phyloP scores from a whole-genome alignment of 2,797 vertebrate genomes.

The Protosalanx chinensis region DNA sequence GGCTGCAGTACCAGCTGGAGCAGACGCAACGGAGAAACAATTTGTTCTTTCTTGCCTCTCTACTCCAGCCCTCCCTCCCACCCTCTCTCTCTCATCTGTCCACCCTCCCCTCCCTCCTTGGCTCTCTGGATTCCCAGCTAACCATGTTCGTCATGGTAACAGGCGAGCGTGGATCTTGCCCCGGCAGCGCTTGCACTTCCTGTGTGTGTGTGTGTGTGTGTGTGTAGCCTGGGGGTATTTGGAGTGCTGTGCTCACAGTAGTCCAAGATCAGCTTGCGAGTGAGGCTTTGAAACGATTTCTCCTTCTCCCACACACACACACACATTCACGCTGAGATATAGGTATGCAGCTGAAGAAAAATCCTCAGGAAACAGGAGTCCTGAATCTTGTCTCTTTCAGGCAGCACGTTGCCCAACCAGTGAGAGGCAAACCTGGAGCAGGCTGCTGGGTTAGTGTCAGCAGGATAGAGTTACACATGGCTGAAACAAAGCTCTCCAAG shows the following conservation, averaged over 20 bases:
- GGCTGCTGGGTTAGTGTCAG: background rate
- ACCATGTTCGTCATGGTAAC: slow-evolving; percentile 36
- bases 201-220: slow-evolving; percentile 4
- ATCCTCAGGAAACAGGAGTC: background rate
- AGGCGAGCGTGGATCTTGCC: slow-evolving; percentile 9
- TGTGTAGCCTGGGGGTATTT: slow-evolving; percentile 1
- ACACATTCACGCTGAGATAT: background rate
- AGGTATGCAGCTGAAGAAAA: background rate
- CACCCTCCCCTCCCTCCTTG: background rate
- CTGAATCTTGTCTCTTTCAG: background rate
- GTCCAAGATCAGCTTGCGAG: slow-evolving; percentile 1
- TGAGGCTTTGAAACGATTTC: no score
- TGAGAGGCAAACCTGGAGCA: background rate
- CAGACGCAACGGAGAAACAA: slow-evolving; percentile 1
- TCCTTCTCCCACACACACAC: background rate
- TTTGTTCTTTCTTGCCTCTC: background rate
- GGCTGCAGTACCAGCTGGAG: background rate
- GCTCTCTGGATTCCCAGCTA: slow-evolving; percentile 27
- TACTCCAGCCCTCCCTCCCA: background rate
- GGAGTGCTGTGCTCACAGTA: background rate
- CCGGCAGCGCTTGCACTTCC: slow-evolving; percentile 3
- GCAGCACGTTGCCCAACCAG: background rate
- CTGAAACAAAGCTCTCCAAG: slow-evolving; percentile 9
- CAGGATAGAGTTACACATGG: slow-evolving; percentile 10
- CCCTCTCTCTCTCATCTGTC: background rate